These are phyloP conservation scores for Amphiprion clarkii DNA, from an alignment of 2,797 vertebrate genomes.

Conservation along the genomic window DNA sequence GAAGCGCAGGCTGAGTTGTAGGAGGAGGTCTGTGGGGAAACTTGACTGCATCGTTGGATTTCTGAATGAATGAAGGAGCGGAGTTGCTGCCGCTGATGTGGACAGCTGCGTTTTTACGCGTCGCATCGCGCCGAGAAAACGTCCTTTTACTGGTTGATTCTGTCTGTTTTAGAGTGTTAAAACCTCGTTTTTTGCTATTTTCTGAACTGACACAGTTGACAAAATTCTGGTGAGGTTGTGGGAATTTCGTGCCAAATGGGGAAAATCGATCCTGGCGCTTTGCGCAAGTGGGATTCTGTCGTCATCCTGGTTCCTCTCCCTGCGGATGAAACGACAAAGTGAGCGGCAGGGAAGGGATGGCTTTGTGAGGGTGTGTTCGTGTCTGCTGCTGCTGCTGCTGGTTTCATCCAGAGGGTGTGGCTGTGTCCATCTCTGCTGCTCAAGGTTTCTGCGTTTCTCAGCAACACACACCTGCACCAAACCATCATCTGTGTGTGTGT, in stretches of 20 bases:
- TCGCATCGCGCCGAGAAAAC: background rate
- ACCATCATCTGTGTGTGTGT: constrained; percentile 27
- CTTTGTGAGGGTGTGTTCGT: background rate
- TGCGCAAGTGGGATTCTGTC: background rate
- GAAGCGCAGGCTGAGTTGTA: background rate
- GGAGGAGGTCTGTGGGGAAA: background rate
- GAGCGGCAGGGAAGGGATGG: background rate
- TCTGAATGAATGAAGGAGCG: constrained; percentile 17
- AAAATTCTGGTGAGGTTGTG: rapidly evolving
- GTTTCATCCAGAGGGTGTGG: constrained; percentile 60
- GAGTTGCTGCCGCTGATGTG: background rate
- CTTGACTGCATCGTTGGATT: background rate
- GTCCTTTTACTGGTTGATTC: too few species aligned
- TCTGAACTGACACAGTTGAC: rapidly evolving
- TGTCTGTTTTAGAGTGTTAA: background rate
- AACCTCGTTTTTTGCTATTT: rapidly evolving
- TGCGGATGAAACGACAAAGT: background rate
- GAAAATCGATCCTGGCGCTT: background rate
- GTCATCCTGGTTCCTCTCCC: background rate
- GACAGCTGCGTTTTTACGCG: constrained; percentile 37
- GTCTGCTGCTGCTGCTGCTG: background rate
- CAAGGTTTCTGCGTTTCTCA: constrained; percentile 12
- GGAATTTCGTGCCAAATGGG: background rate
- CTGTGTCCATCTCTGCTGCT: constrained; percentile 33
- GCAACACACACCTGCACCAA: constrained; percentile 53